Base-by-base conservation (phyloP, 92 coral and sea anemone species). In the Pocillopora grandis region DNA sequence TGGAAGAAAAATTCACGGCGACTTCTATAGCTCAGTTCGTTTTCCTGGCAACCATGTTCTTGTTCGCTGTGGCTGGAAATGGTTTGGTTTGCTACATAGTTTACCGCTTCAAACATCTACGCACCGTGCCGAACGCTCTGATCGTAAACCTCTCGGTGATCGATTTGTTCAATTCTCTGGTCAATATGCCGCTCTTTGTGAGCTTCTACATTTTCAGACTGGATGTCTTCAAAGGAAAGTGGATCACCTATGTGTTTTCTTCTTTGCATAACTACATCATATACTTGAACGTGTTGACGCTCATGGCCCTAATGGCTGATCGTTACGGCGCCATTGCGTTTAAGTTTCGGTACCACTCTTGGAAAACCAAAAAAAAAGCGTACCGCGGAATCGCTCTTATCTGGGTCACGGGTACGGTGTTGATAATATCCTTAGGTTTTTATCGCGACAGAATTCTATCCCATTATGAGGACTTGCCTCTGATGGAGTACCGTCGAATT, bases 71-170 rank as follows among this genome's bases (percentile, higher is more conserved):
- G 27, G 14, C 42, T 31, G 79, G 86, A 27, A 82, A 82, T 31
- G 7, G 79, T 21, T 61, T 72, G 37, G 80, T 82, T 1, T 75
- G 71, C 42, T 72, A 16, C n/a, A 57, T 62, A 2, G 80, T 82
- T 10, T 61, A 61, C 71, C 80, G 52, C 36, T 72, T 59, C 36
- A 72, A 72, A 75, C 64, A 23, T 12, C n/a, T 82, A 14, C 71
- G 86, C 10, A 82, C 86, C 3, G 35, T 82, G 16, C 86, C 86
- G 17, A 82, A 82, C 72, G 35, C 74, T 75, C 63, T 82, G 31
- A 72, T 82, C 63, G 86, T 82, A 0, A 82, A 82, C 80, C 72
- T 82, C 9, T 72, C 86, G 18, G 61, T 82, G 59, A 75, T 82
- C 16, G 86, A 82, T 70, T 72, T 82, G 31, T 23, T 63, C 49